phyloP scores from a whole-genome alignment of 2,113 vertebrate genomes.

The Hypanus sabinus region DNA sequence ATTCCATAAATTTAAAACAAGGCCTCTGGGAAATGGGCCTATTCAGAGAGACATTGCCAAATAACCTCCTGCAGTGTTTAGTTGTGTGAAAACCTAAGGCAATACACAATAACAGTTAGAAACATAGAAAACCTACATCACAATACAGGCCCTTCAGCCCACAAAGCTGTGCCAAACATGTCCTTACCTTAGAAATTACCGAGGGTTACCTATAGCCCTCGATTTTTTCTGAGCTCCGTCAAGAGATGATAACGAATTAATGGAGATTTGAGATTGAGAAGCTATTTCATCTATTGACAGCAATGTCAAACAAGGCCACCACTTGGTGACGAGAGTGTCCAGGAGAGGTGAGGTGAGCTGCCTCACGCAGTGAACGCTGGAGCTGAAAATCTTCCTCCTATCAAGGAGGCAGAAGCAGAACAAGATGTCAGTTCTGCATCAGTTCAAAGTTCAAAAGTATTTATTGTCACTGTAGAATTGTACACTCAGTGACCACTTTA shows the following conservation, averaged over 20 bases:
- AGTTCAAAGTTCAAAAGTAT: too few species aligned
- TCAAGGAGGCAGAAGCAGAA: too few species aligned
- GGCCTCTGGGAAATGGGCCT: neutral
- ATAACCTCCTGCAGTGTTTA: neutral
- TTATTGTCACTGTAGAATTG: too few species aligned
- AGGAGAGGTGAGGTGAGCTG: neutral
- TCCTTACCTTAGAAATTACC: too few species aligned
- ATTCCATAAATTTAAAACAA: neutral
- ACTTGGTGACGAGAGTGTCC: neutral
- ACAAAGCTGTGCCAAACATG: too few species aligned
- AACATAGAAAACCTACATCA: neutral
- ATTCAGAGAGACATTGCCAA: too few species aligned
- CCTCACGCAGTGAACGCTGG: neutral
- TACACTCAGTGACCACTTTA: too few species aligned
- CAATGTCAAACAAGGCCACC: neutral
- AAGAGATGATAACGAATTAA: neutral
- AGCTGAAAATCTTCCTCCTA: neutral
- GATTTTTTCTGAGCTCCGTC: too few species aligned
- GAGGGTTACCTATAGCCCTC: too few species aligned
- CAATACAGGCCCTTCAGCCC: too few species aligned
- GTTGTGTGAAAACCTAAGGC: neutral
- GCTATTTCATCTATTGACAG: neutral
- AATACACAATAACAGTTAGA: neutral
- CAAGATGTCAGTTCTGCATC: too few species aligned
- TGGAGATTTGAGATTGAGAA: neutral